phyloP scores from a whole-genome alignment of 1,140 invertebrate species.

The Paralvinella palmiformis region DNA sequence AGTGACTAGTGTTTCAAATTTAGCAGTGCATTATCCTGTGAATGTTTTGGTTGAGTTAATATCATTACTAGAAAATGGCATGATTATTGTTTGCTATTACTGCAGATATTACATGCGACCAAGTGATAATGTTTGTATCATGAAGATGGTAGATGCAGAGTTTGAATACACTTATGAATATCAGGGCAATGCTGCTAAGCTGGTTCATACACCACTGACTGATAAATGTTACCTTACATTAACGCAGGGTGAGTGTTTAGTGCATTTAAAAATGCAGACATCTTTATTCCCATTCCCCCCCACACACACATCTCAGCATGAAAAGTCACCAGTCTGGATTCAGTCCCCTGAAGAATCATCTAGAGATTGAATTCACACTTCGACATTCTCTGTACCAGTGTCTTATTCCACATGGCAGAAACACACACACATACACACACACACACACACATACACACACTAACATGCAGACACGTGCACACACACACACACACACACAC shows the following conservation, averaged over 20 bases:
- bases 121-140: conserved; percentile 39
- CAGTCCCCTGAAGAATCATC: too few relatives aligned
- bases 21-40: not conserved
- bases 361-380: too few relatives aligned
- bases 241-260: conserved; percentile 81
- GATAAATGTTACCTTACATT: conserved; percentile 94
- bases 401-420: too few relatives aligned
- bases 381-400: too few relatives aligned
- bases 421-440: too few relatives aligned
- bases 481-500: too few relatives aligned
- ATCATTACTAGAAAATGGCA: not conserved
- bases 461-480: too few relatives aligned
- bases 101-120: conserved; percentile 13
- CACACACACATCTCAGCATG: too few relatives aligned
- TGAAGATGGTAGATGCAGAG: conserved; percentile 75
- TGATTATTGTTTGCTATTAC: not conserved
- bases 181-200: conserved; percentile 82
- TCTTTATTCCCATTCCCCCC: too few relatives aligned
- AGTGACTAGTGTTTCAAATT: not conserved
- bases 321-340: too few relatives aligned
- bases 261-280: too few relatives aligned
- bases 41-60: not conserved
- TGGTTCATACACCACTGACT: conserved; percentile 88
- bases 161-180: conserved; percentile 97
- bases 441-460: too few relatives aligned